These are phyloP conservation scores for Cynaeus angustus DNA, from an alignment of 2,888 invertebrate species.

Conservation along the genomic window DNA sequence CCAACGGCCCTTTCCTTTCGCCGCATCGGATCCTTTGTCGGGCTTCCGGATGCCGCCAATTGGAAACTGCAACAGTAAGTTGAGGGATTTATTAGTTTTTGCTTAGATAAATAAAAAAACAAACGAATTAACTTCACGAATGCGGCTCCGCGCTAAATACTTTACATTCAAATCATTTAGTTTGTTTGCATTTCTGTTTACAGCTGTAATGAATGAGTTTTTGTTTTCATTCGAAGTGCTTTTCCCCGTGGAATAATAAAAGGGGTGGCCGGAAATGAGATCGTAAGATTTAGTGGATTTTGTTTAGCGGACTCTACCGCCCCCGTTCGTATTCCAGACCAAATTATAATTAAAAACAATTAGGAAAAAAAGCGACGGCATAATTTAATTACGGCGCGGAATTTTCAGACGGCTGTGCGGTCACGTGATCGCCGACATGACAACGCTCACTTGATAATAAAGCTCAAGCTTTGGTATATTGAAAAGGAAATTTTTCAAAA, in stretches of 20 bases:
- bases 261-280: constrained; percentile 60
- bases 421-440: not conserved
- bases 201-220: constrained; percentile 63
- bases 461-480: not conserved
- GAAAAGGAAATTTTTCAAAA: not conserved
- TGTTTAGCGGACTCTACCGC: constrained; percentile 24
- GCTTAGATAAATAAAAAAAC: not conserved
- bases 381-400: constrained; percentile 6
- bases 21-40: constrained; percentile 87
- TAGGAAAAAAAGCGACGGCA: constrained; percentile 14
- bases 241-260: constrained; percentile 63
- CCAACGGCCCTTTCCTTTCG: constrained; percentile 90
- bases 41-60: constrained; percentile 93
- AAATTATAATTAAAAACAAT: constrained; percentile 46
- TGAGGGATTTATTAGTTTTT: constrained; percentile 55
- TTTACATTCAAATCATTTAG: constrained; percentile 48
- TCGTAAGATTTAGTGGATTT: constrained; percentile 50
- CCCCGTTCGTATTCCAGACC: constrained; percentile 2
- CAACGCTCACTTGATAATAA: not conserved
- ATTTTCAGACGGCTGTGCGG: constrained; percentile 1
- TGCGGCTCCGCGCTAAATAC: constrained; percentile 31
- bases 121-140: constrained; percentile 13
- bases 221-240: constrained; percentile 64
- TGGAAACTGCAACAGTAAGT: constrained; percentile 93
- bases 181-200: constrained; percentile 50